Evolutionary conservation across 2,888 invertebrate genomes (phyloP).

Genomic region (Baccha elongata): DNA sequence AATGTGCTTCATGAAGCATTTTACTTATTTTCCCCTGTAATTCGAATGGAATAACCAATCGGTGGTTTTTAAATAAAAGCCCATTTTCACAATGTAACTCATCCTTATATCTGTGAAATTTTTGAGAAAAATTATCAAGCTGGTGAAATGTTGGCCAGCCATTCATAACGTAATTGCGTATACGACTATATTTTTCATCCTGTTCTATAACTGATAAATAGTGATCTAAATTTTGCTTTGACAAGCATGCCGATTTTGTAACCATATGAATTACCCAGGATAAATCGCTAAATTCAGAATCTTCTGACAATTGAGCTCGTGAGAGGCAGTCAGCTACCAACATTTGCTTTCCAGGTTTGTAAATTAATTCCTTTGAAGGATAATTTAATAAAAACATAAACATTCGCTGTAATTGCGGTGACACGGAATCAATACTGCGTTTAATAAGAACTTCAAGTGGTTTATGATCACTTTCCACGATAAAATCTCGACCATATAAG

Average conservation of each 20-base stretch:
- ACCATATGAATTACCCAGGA: background rate
- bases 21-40: background rate
- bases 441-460: constrained; percentile 77
- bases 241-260: constrained; percentile 27
- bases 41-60: background rate
- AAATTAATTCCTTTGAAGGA: constrained; percentile 21
- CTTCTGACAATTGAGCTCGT: background rate
- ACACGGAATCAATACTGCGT: constrained; percentile 76
- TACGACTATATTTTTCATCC: constrained; percentile 13
- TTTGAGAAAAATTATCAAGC: constrained; percentile 1
- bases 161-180: background rate
- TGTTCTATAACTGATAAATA: constrained; percentile 1
- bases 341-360: constrained; percentile 34
- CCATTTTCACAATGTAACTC: constrained; percentile 18
- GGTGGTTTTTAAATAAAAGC: background rate
- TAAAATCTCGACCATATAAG: constrained; percentile 42
- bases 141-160: constrained; percentile 10
- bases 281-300: constrained; percentile 5
- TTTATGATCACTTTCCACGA: constrained; percentile 67
- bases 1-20: background rate
- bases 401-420: constrained; percentile 75
- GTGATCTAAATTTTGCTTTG: constrained; percentile 24
- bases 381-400: constrained; percentile 35
- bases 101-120: constrained; percentile 14
- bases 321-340: constrained; percentile 32